These are phyloP conservation scores for Actinemys pallida DNA, from an alignment of 2,113 vertebrate species.

Conservation along the genomic window DNA sequence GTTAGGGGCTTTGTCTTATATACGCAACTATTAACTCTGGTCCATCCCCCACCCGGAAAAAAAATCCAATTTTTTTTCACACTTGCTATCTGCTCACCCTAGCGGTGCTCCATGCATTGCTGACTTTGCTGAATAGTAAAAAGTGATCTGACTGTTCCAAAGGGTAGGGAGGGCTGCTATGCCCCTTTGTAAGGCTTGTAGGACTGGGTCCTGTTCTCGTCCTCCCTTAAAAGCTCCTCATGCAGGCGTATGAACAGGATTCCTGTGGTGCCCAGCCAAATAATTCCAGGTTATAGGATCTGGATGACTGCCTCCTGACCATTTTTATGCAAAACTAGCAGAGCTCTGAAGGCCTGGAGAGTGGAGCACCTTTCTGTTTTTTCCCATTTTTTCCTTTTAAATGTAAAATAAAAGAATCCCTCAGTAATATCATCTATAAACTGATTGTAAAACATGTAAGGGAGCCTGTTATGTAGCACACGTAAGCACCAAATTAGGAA, in stretches of 20 bases:
- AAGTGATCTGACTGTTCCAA: neutral
- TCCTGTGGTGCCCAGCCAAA: neutral
- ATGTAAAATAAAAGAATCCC: neutral
- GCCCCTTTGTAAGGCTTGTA: neutral
- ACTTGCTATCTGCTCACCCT: neutral
- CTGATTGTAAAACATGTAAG: neutral
- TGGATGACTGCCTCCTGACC: fast-evolving
- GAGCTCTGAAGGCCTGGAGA: neutral
- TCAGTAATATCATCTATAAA: neutral
- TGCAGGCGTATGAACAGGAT: neutral
- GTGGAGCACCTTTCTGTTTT: neutral
- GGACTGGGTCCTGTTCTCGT: neutral
- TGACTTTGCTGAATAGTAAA: neutral
- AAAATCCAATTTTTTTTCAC: too few relatives aligned
- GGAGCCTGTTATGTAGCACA: neutral
- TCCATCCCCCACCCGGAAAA: neutral
- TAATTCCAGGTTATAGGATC: neutral
- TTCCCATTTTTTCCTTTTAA: neutral
- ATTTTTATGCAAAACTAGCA: neutral
- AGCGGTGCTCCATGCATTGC: neutral
- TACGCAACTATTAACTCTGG: neutral
- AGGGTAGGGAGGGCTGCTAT: neutral
- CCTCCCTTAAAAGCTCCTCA: neutral
- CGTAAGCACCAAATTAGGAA: slow-evolving; percentile 12
- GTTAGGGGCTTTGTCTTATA: neutral